Base-by-base conservation (phyloP, 1,140 invertebrate species). In the Dendroctonus valens region DNA sequence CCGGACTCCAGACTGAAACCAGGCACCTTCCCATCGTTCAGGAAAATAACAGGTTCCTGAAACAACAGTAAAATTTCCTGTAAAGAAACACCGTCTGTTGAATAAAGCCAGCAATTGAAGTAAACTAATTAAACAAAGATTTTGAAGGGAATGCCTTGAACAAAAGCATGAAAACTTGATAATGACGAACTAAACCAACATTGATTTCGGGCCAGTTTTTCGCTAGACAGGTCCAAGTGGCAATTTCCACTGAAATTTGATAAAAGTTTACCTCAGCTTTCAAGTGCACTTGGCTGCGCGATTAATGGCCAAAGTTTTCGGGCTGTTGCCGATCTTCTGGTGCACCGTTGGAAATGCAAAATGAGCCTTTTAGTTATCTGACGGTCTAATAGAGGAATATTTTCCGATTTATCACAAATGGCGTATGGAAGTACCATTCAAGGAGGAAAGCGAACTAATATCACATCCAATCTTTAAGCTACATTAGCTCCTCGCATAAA, bases 1-100 rank as follows among this genome's bases (percentile, higher is more conserved):
- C 73, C 89, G 86, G 70, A 91, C 89, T 44, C 91, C 90, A 65
- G 89, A 91, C 77, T 92, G 90, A 79, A 93, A 93, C 90, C 91
- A 93, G 62, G 85, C 87, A 62, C 91, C 91, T 72, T 90, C 85
- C 91, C 91, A 93, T 63, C 84, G 83, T 54, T 83, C 80, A 65
- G 90, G 90, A 80, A 92, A 91, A 69, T 84, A 83, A 79, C 91
- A 93, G 77, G 88, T 88, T 86, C 78, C 82, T 83, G 77, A 11
- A 77, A 78, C 50, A 71, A 59, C 8, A 46, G 42, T 2, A 26
- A 26, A 26, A 26, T 26, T 26, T 1, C 26, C 26, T 26, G 26
- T 26, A 3, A 26, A 26, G 1, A 26, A 3, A 26, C 26, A 3
- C 26, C 1, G 26, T 26, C 26, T 26, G 26, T 26, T 3, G 26